A percentile compares a stretch with the other conserved stretches of the same genome.
Evolutionary conservation across 30 jellyfish, hydroid and myxozoan species (phyloP).

Genomic region (Mastigias papua): DNA sequence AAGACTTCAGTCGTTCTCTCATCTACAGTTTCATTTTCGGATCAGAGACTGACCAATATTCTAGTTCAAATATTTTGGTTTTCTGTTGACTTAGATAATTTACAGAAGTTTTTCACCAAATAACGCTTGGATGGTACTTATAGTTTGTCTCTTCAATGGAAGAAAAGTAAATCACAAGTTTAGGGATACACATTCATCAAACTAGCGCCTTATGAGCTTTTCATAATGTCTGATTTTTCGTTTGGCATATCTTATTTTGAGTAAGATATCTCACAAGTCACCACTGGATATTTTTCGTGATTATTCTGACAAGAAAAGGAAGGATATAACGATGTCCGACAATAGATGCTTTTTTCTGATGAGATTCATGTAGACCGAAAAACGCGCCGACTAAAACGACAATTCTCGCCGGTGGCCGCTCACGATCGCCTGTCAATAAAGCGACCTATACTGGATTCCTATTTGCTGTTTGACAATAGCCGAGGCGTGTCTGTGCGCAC

Average conservation of each 20-base stretch:
- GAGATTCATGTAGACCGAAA: neutral
- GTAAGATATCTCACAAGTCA: too few relatives aligned
- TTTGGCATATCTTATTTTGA: neutral
- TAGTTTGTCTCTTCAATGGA: neutral
- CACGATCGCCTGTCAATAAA: constrained; percentile 71
- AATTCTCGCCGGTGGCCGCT: constrained; percentile 82
- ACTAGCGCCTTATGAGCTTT: neutral
- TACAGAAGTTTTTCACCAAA: constrained; percentile 68
- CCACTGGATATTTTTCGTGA: neutral
- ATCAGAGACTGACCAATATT: neutral
- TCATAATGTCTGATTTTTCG: neutral
- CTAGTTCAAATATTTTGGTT: constrained; percentile 71
- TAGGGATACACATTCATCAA: neutral
- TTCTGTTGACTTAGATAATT: constrained; percentile 65
- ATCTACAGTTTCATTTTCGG: neutral
- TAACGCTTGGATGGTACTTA: constrained; percentile 22
- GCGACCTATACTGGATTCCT: constrained; percentile 67
- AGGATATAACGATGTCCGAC: neutral
- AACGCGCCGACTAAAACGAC: constrained; percentile 61
- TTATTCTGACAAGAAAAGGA: neutral
- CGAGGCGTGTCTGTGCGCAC: constrained; percentile 87
- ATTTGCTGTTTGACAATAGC: constrained; percentile 80
- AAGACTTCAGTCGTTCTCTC: neutral
- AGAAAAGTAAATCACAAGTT: neutral
- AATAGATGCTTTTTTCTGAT: neutral